phyloP scores from a whole-genome alignment of 2,113 vertebrate species.

The Pionites leucogaster region DNA sequence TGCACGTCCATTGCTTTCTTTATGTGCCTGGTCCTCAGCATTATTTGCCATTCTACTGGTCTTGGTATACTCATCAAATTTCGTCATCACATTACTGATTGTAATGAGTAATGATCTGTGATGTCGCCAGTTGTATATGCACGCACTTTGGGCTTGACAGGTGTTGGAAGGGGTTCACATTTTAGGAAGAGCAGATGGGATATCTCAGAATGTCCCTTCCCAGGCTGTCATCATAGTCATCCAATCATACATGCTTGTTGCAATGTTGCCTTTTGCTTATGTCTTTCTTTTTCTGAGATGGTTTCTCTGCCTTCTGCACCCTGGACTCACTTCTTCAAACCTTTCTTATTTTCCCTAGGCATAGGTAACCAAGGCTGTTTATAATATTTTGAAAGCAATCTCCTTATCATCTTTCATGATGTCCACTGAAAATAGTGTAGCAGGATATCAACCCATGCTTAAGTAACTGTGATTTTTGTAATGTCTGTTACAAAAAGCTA shows the following conservation, averaged over 20 bases:
- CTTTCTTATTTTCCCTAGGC: background rate
- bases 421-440: background rate
- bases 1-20: background rate
- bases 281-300: background rate
- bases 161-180: background rate
- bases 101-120: background rate
- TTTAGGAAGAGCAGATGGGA: background rate
- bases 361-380: background rate
- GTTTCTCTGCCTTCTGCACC: background rate
- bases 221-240: background rate
- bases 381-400: background rate
- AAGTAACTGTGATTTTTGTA: background rate
- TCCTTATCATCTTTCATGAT: background rate
- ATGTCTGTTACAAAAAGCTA: background rate
- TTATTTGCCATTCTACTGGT: background rate
- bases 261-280: background rate
- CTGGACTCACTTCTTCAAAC: background rate
- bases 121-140: background rate
- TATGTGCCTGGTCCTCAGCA: background rate
- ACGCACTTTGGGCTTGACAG: fast-evolving
- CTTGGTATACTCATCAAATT: background rate
- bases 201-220: background rate
- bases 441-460: background rate
- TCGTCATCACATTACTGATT: too few species aligned
- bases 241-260: background rate